A percentile compares a stretch with the other conserved stretches of the same genome.
Evolutionary conservation across 35 echinoderm and acorn worm genomes (phyloP).

Genomic region (Acanthaster planci): DNA sequence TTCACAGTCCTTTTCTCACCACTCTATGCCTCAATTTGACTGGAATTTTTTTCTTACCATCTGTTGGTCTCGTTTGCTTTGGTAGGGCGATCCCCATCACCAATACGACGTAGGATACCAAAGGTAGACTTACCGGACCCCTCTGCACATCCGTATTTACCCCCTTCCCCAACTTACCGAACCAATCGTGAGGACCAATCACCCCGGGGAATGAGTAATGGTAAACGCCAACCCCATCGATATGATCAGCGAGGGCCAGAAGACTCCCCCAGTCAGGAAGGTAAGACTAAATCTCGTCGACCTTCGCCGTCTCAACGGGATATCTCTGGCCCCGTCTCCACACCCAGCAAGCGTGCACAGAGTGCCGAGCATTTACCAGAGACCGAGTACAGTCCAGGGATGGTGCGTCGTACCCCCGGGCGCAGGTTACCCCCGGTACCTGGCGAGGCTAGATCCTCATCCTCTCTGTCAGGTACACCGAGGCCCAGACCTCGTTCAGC

Average conservation of each 20-base stretch:
- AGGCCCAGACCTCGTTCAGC: conserved; percentile 68
- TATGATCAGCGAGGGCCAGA: conserved; percentile 50
- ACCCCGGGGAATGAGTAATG: conserved; percentile 46
- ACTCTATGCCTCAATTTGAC: neutral
- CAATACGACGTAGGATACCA: conserved; percentile 69
- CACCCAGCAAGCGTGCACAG: conserved; percentile 45
- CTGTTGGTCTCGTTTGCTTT: neutral
- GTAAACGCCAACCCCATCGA: conserved; percentile 45
- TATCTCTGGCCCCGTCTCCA: conserved; percentile 16
- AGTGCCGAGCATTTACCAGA: conserved; percentile 62
- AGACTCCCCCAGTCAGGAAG: conserved; percentile 40
- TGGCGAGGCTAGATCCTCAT: conserved; percentile 45
- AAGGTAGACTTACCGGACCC: conserved; percentile 60
- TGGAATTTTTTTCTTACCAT: neutral
- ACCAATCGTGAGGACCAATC: conserved; percentile 8
- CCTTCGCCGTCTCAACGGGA: conserved; percentile 67
- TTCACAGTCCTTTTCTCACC: too few species aligned
- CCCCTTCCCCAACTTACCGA: conserved; percentile 45
- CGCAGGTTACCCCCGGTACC: conserved; percentile 79
- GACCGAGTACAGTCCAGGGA: conserved; percentile 60
- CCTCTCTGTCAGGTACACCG: conserved; percentile 41
- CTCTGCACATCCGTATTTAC: conserved; percentile 55
- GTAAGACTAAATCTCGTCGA: conserved; percentile 33
- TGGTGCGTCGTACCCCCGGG: conserved; percentile 62
- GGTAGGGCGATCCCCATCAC: conserved; percentile 84